Evolutionary conservation across 2,797 vertebrate genomes (phyloP), one percentile per base, ranked within the genome.

Genomic region (Betta splendens): DNA sequence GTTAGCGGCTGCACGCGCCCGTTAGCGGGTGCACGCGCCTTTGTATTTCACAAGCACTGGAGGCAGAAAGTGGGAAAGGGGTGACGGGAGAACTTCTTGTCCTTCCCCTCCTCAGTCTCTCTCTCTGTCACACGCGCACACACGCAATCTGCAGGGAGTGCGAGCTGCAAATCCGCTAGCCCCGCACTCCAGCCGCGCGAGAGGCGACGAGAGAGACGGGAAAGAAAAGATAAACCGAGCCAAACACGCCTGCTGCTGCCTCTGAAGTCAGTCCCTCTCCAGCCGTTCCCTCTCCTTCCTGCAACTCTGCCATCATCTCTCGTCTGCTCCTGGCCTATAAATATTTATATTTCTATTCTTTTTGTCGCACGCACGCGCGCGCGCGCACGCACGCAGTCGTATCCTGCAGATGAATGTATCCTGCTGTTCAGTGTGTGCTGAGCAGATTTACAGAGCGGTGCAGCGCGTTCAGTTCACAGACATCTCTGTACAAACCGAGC

Each of bases 331-430:
- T 81, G 36, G 33, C 33, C n/a, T 16, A 89, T 91, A 87, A 89
- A 90, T 91, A 90, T 91, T 91, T 87, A 91, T 89, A 71, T 85
- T 77, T 61, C 64, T 55, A 43, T 80, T 69, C 78, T 39, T 39
- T 70, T 59, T 31, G 59, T 33, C 29, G 33, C 56, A 57, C 69
- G 47, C 65, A 56, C 55, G 62, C 64, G 46, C 61, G 57, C 55
- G 53, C 65, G 28, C 57, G 54, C 47, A 44, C 49, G 50, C 56
- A 39, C 17, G 42, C 56, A 1, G 9, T 26, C 51, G 56, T 46
- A 33, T 58, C 57, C 46, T 39, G 50, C 39, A 46, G 67, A 69
- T 67, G 26, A 79, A 71, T 76, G 45, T 26, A 63, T 73, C 80
- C 74, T 60, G 77, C 80, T 83, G 77, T 53, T 77, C 9, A n/a